Conservation (phyloP, 2,797 vertebrate species). For the Myotis daubentonii region DNA sequence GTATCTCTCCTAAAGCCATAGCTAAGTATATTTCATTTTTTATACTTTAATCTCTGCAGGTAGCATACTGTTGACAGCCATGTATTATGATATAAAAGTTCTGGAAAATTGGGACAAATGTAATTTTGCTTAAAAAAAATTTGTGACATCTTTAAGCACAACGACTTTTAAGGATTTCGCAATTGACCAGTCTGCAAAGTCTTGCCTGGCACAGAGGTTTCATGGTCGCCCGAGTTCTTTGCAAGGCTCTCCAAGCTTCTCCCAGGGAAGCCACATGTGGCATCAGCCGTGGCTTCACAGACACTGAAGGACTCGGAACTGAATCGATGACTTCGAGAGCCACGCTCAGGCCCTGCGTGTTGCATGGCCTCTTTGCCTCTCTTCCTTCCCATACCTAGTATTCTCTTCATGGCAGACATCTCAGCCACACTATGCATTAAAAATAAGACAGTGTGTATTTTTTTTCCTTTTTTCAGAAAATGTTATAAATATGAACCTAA, state of each 20-base stretch:
- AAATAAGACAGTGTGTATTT: not conserved
- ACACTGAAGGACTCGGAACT: not conserved
- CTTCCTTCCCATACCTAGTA: not conserved
- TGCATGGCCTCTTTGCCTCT: not conserved
- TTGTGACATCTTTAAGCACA: not conserved
- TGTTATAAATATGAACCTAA: not conserved
- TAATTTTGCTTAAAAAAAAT: not conserved
- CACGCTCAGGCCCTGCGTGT: rapidly evolving
- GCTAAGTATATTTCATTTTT: not conserved
- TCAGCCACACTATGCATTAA: not conserved
- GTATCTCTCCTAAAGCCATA: not conserved
- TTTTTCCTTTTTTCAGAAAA: not conserved
- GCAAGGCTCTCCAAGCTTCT: not conserved
- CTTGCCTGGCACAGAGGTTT: not conserved
- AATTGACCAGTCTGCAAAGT: not conserved
- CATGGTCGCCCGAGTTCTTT: not conserved
- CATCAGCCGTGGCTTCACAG: not conserved
- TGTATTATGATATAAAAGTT: not conserved
- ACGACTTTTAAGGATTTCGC: not conserved
- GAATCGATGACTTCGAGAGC: not conserved
- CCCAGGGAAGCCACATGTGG: not conserved
- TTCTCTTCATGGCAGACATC: not conserved
- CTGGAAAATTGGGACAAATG: not conserved
- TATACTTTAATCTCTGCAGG: not conserved
- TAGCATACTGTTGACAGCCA: not conserved